phyloP scores from a whole-genome alignment of 1,140 invertebrate genomes.

The Laupala kohalensis region DNA sequence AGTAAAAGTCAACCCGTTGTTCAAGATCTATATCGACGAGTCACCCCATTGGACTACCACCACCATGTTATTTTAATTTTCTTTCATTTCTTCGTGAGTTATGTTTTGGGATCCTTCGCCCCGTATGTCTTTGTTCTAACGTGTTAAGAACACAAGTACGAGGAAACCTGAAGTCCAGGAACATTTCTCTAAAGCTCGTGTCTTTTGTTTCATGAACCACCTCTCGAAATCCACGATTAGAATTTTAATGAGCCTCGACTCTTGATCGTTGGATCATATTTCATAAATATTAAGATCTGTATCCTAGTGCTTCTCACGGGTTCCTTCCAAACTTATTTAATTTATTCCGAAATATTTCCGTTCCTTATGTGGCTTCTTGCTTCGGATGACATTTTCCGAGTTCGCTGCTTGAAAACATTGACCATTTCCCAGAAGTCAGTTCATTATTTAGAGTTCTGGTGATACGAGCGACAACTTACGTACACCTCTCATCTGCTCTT shows the following conservation, averaged over 20 bases:
- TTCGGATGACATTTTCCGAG: background rate
- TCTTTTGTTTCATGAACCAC: background rate
- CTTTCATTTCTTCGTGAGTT: background rate
- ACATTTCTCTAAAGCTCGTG: background rate
- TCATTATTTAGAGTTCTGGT: background rate
- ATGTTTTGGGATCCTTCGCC: background rate
- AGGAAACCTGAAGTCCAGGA: background rate
- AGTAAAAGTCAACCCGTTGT: background rate
- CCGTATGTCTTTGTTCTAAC: background rate
- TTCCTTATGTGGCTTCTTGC: background rate
- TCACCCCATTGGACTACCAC: background rate
- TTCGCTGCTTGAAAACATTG: background rate
- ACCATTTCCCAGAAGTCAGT: background rate
- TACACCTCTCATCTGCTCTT: background rate
- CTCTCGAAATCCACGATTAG: background rate
- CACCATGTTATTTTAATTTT: background rate
- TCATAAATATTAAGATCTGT: background rate
- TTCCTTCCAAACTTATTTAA: background rate
- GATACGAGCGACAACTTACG: background rate
- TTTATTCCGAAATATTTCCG: background rate
- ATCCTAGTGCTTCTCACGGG: background rate
- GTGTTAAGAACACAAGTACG: background rate
- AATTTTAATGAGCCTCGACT: background rate
- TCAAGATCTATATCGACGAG: background rate
- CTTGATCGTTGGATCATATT: background rate